Percentiles rank a stretch among this genome's conserved stretches.
Conservation (phyloP, 1,140 invertebrate species). For the Portunus trituberculatus region DNA sequence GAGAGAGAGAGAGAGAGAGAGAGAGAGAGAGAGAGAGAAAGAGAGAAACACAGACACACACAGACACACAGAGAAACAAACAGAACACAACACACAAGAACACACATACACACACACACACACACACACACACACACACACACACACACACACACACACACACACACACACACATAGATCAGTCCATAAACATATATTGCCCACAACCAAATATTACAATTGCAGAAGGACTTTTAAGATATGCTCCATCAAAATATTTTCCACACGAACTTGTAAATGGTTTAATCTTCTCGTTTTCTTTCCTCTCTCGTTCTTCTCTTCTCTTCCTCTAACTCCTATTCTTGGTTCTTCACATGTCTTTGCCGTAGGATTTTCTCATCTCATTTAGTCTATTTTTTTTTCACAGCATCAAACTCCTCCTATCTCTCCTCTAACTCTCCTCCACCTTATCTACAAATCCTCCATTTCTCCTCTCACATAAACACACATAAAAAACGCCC, state of each 20-base stretch:
- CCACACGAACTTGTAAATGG: too few relatives aligned
- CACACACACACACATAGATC: background rate
- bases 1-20: constrained; percentile 34
- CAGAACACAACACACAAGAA: too few relatives aligned
- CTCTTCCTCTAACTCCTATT: background rate
- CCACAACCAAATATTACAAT: too few relatives aligned
- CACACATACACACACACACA: background rate
- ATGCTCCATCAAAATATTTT: too few relatives aligned
- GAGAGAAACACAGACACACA: background rate
- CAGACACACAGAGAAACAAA: too few relatives aligned
- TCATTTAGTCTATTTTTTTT: background rate
- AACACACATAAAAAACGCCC: too few relatives aligned
- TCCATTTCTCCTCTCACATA: too few relatives aligned
- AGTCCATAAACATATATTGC: too few relatives aligned
- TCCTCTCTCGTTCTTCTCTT: background rate
- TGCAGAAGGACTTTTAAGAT: too few relatives aligned
- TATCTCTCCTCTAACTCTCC: background rate
- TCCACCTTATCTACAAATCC: too few relatives aligned
- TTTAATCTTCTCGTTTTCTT: too few relatives aligned
- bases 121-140: constrained; percentile 81
- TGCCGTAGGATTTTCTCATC: background rate
- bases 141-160: background rate
- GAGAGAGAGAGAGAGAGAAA: constrained; percentile 33
- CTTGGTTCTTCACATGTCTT: background rate
- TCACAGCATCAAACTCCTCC: background rate